Conservation (phyloP, 2,888 invertebrate species). For the Drosophila histrio region DNA sequence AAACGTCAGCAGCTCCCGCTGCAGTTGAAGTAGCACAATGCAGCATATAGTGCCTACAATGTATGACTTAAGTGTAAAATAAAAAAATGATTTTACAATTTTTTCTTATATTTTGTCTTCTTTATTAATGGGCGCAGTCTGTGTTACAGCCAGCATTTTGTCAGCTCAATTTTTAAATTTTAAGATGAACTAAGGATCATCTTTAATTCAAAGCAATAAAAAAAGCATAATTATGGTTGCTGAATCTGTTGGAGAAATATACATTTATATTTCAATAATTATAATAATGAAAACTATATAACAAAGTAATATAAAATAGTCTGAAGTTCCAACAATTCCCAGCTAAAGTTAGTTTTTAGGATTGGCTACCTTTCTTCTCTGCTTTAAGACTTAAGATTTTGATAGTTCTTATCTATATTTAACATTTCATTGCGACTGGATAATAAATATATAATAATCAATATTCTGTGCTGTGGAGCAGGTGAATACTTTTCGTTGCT, state of each 20-base stretch:
- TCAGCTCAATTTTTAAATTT: too few relatives aligned
- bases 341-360: too few relatives aligned
- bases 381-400: too few relatives aligned
- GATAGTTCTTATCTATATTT: neutral
- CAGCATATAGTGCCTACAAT: conserved; percentile 69
- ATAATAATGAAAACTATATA: too few relatives aligned
- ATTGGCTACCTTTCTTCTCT: too few relatives aligned
- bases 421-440: neutral
- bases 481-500: neutral
- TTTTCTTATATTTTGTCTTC: conserved; percentile 44
- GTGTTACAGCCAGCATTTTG: too few relatives aligned
- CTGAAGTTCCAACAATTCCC: too few relatives aligned
- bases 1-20: conserved; percentile 27
- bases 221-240: too few relatives aligned
- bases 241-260: too few relatives aligned
- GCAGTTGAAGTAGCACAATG: conserved; percentile 32
- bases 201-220: neutral
- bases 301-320: too few relatives aligned
- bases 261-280: too few relatives aligned
- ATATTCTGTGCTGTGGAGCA: neutral
- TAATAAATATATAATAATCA: neutral
- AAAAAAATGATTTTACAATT: conserved; percentile 71
- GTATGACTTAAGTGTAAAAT: conserved; percentile 69
- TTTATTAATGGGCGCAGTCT: neutral
- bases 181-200: too few relatives aligned